Percentiles rank a stretch among this genome's conserved stretches.
These are phyloP conservation scores for Scaptomyza reducta DNA, from an alignment of 2,888 invertebrate genomes.

Conservation along the genomic window DNA sequence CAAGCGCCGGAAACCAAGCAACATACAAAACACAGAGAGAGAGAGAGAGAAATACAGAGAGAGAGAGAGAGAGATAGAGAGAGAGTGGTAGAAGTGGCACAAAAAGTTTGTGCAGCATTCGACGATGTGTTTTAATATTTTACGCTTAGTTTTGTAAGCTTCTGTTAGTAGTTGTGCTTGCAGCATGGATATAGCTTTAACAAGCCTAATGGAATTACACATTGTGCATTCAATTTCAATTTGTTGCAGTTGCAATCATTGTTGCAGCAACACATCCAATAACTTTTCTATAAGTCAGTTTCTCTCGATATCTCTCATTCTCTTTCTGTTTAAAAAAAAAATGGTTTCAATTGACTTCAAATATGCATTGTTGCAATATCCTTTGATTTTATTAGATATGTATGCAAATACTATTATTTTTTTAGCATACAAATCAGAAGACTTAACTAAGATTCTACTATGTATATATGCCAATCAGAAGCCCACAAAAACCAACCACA, in stretches of 20 bases:
- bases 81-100: conserved; percentile 1
- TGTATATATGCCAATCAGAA: background rate
- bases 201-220: conserved; percentile 60
- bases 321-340: background rate
- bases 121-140: conserved; percentile 41
- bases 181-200: conserved; percentile 29
- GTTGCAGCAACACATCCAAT: background rate
- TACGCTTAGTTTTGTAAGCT: conserved; percentile 29
- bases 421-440: conserved; percentile 15
- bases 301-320: background rate
- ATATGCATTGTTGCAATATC: conserved; percentile 13
- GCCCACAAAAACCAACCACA: background rate
- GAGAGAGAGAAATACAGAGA: background rate
- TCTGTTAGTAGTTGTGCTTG: conserved; percentile 7
- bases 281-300: background rate
- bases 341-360: background rate
- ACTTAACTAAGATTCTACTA: background rate
- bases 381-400: conserved; percentile 21
- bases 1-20: conserved; percentile 11
- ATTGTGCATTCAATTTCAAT: conserved; percentile 43
- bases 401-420: conserved; percentile 16
- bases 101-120: conserved; percentile 30
- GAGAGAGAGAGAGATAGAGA: background rate
- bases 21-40: conserved; percentile 8
- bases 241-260: conserved; percentile 14